Evolutionary conservation across 2,113 vertebrate genomes (phyloP).

Genomic region (Melospiza melodia): DNA sequence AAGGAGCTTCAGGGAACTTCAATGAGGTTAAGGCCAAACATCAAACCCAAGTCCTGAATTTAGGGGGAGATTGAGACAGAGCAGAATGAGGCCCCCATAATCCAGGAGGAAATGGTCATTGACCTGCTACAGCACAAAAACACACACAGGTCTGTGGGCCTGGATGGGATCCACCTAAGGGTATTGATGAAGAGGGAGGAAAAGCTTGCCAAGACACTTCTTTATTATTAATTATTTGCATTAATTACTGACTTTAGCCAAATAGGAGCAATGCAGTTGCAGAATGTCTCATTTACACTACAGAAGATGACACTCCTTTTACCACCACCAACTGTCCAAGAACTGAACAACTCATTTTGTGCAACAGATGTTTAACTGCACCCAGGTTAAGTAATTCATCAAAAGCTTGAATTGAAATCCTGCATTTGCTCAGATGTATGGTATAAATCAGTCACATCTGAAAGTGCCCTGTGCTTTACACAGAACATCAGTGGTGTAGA

Average conservation of each 20-base stretch:
- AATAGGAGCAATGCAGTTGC: not conserved
- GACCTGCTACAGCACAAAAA: not conserved
- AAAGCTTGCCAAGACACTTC: not conserved
- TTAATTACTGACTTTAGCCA: not conserved
- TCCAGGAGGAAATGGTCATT: not conserved
- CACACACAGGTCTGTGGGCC: accelerated
- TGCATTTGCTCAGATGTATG: not conserved
- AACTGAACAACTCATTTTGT: not conserved
- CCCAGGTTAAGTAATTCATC: not conserved
- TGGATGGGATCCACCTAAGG: not conserved
- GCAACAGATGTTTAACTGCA: not conserved
- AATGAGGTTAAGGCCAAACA: not conserved
- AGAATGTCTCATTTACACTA: not conserved
- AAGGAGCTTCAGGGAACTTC: not conserved
- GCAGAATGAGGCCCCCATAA: not conserved
- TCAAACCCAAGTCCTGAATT: not conserved
- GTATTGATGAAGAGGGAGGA: not conserved
- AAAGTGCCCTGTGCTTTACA: not conserved
- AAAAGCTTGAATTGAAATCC: not conserved
- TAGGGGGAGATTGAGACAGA: not conserved
- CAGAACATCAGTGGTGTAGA: not conserved
- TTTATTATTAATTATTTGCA: not conserved
- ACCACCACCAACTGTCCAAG: not conserved
- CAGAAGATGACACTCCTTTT: not conserved
- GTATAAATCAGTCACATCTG: not conserved